These are phyloP conservation scores for Tragelaphus oryx DNA, from an alignment of 2,797 vertebrate species.

Conservation along the genomic window DNA sequence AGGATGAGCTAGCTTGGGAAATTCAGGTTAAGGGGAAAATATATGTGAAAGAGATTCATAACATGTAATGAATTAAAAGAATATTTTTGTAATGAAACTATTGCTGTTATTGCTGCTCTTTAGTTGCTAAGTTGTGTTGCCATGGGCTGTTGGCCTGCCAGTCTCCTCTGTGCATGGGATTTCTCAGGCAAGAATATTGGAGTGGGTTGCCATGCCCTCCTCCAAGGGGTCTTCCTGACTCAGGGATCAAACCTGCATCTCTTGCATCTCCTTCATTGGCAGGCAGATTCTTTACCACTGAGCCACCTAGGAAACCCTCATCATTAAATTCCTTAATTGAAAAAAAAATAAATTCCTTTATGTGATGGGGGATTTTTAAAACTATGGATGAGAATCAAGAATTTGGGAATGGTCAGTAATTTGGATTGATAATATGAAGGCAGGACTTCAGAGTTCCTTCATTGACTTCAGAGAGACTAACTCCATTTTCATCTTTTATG, in stretches of 20 bases:
- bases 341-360: background rate
- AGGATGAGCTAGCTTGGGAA: background rate
- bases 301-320: background rate
- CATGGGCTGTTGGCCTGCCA: background rate
- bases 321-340: background rate
- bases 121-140: background rate
- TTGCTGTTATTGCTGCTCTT: background rate
- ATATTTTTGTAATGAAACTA: background rate
- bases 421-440: background rate
- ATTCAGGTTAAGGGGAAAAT: background rate
- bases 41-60: background rate
- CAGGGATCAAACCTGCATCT: background rate
- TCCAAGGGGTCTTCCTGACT: background rate
- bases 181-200: background rate
- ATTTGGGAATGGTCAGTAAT: background rate
- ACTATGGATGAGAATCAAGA: background rate
- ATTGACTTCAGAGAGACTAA: background rate
- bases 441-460: background rate
- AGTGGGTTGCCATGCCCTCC: background rate
- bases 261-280: background rate
- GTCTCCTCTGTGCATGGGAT: background rate
- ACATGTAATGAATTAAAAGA: background rate
- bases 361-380: background rate
- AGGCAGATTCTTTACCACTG: background rate
- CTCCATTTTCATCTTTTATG: background rate